Percentiles rank a stretch among this genome's conserved stretches.
These are phyloP conservation scores for Tor tambroides DNA, from an alignment of 2,113 vertebrate species.

Conservation along the genomic window DNA sequence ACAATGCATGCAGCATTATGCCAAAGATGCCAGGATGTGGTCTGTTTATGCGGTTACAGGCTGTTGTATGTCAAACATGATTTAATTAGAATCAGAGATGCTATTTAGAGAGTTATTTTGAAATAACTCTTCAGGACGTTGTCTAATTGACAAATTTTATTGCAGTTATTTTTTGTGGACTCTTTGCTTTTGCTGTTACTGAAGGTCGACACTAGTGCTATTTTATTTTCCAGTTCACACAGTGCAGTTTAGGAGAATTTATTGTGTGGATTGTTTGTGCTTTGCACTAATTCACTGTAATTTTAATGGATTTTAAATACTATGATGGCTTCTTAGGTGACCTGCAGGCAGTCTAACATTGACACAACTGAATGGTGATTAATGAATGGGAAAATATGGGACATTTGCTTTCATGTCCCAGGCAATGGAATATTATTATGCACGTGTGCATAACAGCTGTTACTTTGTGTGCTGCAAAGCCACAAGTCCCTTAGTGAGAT, in stretches of 20 bases:
- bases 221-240: not conserved
- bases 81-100: not conserved
- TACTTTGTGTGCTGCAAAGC: conserved; percentile 25
- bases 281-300: not conserved
- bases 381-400: conserved; percentile 61
- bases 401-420: conserved; percentile 16
- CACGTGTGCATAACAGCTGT: not conserved
- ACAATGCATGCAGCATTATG: not conserved
- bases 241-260: not conserved
- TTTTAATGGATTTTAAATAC: not conserved
- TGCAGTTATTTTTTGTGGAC: not conserved
- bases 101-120: not conserved
- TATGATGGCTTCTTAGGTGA: not conserved
- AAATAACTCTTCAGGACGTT: not conserved
- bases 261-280: not conserved
- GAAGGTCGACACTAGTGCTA: not conserved
- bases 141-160: not conserved
- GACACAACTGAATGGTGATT: conserved; percentile 56
- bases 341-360: not conserved
- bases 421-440: conserved; percentile 14
- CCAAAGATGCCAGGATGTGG: not conserved
- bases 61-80: not conserved
- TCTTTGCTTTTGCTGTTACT: not conserved
- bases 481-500: not conserved
- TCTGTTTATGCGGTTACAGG: not conserved